These are phyloP conservation scores for Tipula helvola DNA, from an alignment of 2,888 invertebrate species.

Conservation along the genomic window DNA sequence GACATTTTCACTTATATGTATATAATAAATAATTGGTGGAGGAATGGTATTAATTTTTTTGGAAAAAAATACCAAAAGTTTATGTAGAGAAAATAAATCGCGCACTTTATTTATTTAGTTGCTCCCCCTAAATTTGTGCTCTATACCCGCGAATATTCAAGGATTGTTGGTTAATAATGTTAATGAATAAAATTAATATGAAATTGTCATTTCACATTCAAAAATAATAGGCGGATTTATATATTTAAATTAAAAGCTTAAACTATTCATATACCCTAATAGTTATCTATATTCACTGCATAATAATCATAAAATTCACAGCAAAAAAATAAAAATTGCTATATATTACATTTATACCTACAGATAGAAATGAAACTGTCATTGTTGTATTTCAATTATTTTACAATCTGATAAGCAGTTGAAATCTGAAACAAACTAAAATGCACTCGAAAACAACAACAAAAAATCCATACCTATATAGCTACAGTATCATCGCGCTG, in stretches of 20 bases:
- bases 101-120: background rate
- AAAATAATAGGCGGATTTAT: background rate
- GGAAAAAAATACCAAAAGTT: background rate
- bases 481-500: background rate
- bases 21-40: background rate
- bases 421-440: background rate
- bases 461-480: background rate
- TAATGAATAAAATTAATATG: background rate
- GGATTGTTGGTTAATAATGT: background rate
- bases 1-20: background rate
- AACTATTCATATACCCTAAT: background rate
- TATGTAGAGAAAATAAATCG: background rate
- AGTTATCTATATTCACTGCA: background rate
- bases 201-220: background rate
- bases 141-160: background rate
- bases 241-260: background rate
- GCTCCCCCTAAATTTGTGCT: background rate
- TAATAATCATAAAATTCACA: background rate
- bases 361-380: background rate
- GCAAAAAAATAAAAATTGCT: background rate
- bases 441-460: background rate
- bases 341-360: background rate
- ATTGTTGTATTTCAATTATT: background rate
- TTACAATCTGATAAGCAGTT: constrained; percentile 4
- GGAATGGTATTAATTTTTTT: background rate